Evolutionary conservation across 2,888 invertebrate genomes (phyloP).

Genomic region (Ectemnius lituratus): DNA sequence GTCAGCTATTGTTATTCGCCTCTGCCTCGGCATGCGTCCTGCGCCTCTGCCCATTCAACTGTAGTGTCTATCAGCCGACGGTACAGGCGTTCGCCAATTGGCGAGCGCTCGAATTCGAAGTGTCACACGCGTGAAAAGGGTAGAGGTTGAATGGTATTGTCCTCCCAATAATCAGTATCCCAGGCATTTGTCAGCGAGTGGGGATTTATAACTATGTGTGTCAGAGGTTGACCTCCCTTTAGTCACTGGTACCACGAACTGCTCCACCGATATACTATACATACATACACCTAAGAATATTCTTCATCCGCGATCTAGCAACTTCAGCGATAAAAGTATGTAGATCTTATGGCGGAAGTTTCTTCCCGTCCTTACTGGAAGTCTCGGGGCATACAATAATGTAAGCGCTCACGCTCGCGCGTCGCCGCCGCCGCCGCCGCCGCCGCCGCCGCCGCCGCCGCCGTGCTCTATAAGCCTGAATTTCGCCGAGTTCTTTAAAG

Average conservation of each 20-base stretch:
- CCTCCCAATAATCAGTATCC: too few relatives aligned
- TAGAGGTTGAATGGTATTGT: neutral
- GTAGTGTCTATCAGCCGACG: conserved; percentile 62
- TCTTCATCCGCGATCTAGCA: neutral
- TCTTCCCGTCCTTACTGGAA: neutral
- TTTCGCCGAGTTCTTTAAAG: neutral
- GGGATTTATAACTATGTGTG: too few relatives aligned
- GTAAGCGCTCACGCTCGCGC: neutral
- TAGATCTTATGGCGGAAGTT: conserved; percentile 5
- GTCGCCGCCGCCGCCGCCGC: too few relatives aligned
- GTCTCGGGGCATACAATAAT: neutral
- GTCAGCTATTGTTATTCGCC: conserved; percentile 61
- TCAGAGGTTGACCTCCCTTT: too few relatives aligned
- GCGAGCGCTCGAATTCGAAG: conserved; percentile 33
- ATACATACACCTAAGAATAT: neutral
- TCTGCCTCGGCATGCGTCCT: conserved; percentile 41
- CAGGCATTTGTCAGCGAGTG: too few relatives aligned
- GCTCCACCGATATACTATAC: neutral
- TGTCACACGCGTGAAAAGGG: conserved; percentile 22
- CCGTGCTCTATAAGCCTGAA: neutral
- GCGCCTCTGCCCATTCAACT: conserved; percentile 49
- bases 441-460: too few relatives aligned
- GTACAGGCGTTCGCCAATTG: conserved; percentile 56
- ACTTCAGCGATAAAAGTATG: conserved; percentile 2
- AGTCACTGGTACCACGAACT: neutral